Evolutionary conservation across 1,140 invertebrate genomes (phyloP).

Genomic region (Atta texana): DNA sequence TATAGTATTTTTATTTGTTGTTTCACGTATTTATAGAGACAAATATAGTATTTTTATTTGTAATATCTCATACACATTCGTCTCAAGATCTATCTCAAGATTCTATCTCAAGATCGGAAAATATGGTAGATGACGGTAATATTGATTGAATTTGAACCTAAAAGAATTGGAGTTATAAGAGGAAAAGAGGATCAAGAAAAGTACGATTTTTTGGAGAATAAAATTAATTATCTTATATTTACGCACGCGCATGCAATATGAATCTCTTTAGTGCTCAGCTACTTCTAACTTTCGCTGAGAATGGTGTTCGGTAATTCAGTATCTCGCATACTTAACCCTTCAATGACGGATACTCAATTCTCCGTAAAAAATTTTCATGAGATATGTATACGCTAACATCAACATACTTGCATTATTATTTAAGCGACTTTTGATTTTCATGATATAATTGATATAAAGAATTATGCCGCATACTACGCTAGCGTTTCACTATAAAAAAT

Average conservation of each 20-base stretch:
- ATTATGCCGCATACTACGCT: slow-evolving; percentile 2
- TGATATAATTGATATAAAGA: neutral
- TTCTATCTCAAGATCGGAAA: neutral
- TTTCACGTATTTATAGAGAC: too few species aligned
- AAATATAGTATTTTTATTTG: slow-evolving; percentile 21
- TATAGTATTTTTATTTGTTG: neutral
- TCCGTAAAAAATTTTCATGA: neutral
- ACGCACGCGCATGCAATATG: neutral
- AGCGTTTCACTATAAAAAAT: neutral
- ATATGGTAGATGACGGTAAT: neutral
- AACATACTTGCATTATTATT: neutral
- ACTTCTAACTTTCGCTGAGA: slow-evolving; percentile 29
- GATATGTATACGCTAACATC: neutral
- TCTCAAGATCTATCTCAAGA: too few species aligned
- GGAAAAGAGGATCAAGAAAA: neutral
- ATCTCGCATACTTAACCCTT: slow-evolving; percentile 41
- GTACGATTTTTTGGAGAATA: neutral
- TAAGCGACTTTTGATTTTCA: slow-evolving; percentile 11
- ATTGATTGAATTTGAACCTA: neutral
- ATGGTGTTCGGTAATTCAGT: slow-evolving; percentile 25
- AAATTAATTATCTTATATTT: neutral
- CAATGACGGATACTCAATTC: slow-evolving; percentile 13
- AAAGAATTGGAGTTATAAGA: neutral
- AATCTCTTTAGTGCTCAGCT: slow-evolving; percentile 13
- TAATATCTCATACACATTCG: neutral